Evolutionary conservation across 2,888 invertebrate genomes (phyloP), one percentile per base, ranked within the genome.

Genomic region (Villa cingulata): DNA sequence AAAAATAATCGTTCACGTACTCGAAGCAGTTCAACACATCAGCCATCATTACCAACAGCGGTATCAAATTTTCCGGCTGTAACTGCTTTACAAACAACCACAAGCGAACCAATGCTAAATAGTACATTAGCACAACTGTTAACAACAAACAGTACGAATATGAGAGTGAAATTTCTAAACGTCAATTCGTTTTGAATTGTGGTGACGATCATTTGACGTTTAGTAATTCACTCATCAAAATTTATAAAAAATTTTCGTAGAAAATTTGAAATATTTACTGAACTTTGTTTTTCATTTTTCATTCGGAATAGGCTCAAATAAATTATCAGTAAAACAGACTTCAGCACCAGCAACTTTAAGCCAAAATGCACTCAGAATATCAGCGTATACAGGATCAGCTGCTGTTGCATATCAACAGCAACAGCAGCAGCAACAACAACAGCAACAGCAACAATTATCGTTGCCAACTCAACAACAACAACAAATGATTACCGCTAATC

Each of bases 51-150:
- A 7, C 14, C 18, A 18, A 32, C 40, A 5, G 3, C 18, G 2
- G 7, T 32, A 4, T 19, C 39, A 2, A 38, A 36, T 2, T 18
- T 43, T 43, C 15, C 43, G 55, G 64, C 73, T 54, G 74, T 74
- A 18, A 74, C 77, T 49, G 83, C 83, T 52, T 73, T 86, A 56
- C 76, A 79, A 57, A 77, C 83, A 57, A 81, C 85, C 41, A 78
- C 79, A 48, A 86, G 85, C 63, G 86, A 87, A 70, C 84, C 86
- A 42, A 75, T 81, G 57, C 71, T 86, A 53, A 74, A 78, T 54
- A 87, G 84, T 71, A 83, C 86, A 46, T 75, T 91, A 51, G 88
- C 89, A 41, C 88, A 89, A 62, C 76, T 91, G 54, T 78, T 91
- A 55, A 84, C 83, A 43, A 59, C 61, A 46, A 62, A 61, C 62